Base-by-base conservation (phyloP, 2,113 vertebrate species). In the Embiotoca jacksoni region DNA sequence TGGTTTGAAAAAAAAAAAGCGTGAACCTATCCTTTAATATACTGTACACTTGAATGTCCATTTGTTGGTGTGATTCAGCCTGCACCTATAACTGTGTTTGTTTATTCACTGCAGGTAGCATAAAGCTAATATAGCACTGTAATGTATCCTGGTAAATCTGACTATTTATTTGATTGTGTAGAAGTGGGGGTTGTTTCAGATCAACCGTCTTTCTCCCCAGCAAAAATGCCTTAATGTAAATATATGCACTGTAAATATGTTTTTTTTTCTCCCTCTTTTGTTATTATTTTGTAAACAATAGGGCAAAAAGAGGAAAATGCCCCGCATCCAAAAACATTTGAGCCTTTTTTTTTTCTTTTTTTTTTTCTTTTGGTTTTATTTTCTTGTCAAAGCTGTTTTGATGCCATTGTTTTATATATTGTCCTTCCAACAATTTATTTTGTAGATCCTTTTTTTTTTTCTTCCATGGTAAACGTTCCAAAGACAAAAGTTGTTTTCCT, bases 191-290 rank as follows among this genome's bases (percentile, higher is more conserved):
- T 89, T 85, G 87, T 84, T 83, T 82, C 80, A 86, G 80, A 90
- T 89, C 85, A 88, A 78, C 87, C 65, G 68, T 88, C 74, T 89
- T 92, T 91, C 84, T 77, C 81, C 91, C 89, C 90, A 93, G 86
- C 91, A 94, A 91, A 93, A 91, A 93, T 93, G 93, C 93, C 94
- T 95, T 95, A 95, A 94, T 95, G 94, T 95, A 95, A 91, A 95
- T 95, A 95, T 89, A 90, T 93, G 93, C 91, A 93, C 89, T 95
- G 94, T 95, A 94, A 91, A 95, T 94, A 95, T 85, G 62, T 71
- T 59, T 72, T 77, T 72, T 74, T 84, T 90, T 63, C 77, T 80
- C 61, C 41, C 60, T 83, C 75, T 88, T 83, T 84, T 92, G 57
- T 92, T 89, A 80, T 85, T 71, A 76, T 88, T 91, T 89, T 92